Conservation (phyloP, 2,113 vertebrate species). For the Ginglymostoma cirratum region DNA sequence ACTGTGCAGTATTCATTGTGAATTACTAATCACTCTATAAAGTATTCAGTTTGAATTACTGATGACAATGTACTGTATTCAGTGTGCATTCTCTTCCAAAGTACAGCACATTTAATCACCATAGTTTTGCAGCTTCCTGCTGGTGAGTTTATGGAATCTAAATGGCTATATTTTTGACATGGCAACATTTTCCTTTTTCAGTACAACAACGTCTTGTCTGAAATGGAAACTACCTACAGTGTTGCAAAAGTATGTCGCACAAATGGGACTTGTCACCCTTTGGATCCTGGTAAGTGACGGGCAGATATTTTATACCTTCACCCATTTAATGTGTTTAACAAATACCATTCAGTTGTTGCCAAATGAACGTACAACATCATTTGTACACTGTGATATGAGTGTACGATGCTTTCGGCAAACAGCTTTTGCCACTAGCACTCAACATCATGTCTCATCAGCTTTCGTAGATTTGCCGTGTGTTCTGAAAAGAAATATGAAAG, state of each 20-base stretch:
- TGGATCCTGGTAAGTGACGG: slow-evolving; percentile 76
- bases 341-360: not conserved
- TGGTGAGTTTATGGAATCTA: not conserved
- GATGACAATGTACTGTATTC: not conserved
- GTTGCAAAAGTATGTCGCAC: slow-evolving; percentile 73
- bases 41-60: not conserved
- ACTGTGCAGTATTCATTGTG: too few species aligned
- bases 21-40: not conserved
- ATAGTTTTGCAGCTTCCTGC: not conserved
- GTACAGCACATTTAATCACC: not conserved
- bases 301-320: not conserved
- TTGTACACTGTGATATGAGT: not conserved
- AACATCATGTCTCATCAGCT: not conserved
- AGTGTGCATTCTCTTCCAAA: not conserved
- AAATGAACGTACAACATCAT: not conserved
- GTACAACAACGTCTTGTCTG: slow-evolving; percentile 80
- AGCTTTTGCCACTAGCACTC: not conserved
- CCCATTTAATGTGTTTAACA: not conserved
- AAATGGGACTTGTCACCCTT: slow-evolving; percentile 56
- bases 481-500: not conserved
- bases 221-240: slow-evolving; percentile 89
- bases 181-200: slow-evolving; percentile 48
- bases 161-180: not conserved
- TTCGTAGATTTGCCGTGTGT: not conserved
- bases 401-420: not conserved